phyloP scores from a whole-genome alignment of 53 echinoderm and acorn worm species.

The Holothuria leucospilota region DNA sequence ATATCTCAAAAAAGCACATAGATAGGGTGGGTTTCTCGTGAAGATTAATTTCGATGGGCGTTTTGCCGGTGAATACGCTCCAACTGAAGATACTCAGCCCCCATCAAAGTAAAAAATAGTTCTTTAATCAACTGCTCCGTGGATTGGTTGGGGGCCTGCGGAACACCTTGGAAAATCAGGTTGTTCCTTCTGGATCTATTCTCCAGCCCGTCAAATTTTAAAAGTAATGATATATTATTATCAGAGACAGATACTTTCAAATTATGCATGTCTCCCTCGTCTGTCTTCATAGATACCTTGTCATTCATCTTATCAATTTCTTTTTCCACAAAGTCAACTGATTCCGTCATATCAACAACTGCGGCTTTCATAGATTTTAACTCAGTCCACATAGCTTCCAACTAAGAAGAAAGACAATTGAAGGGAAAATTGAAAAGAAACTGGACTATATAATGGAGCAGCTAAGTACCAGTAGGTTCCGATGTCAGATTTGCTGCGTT shows the following conservation, averaged over 20 bases:
- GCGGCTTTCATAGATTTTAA: slow-evolving; percentile 14
- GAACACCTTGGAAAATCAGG: slow-evolving; percentile 7
- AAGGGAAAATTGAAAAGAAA: no score
- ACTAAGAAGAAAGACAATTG: no score
- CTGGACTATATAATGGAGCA: no score
- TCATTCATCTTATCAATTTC: background rate
- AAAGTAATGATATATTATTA: background rate
- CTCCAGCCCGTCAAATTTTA: background rate
- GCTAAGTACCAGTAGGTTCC: no score
- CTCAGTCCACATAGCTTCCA: background rate
- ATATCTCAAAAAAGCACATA: background rate
- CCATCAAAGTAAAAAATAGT: background rate
- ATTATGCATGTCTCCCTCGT: background rate
- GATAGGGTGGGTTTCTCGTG: background rate
- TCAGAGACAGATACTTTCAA: background rate
- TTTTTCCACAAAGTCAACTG: slow-evolving; percentile 15
- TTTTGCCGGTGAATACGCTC: slow-evolving; percentile 3
- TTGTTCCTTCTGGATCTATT: slow-evolving; percentile 23
- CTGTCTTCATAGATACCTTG: background rate
- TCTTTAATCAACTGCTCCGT: slow-evolving; percentile 12
- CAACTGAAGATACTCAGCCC: background rate
- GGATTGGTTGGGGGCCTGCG: background rate
- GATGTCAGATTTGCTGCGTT: no score
- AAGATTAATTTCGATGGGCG: no score
- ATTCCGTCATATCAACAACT: slow-evolving; percentile 15